Evolutionary conservation across 1,140 invertebrate genomes (phyloP).

Genomic region (Colletes gigas): DNA sequence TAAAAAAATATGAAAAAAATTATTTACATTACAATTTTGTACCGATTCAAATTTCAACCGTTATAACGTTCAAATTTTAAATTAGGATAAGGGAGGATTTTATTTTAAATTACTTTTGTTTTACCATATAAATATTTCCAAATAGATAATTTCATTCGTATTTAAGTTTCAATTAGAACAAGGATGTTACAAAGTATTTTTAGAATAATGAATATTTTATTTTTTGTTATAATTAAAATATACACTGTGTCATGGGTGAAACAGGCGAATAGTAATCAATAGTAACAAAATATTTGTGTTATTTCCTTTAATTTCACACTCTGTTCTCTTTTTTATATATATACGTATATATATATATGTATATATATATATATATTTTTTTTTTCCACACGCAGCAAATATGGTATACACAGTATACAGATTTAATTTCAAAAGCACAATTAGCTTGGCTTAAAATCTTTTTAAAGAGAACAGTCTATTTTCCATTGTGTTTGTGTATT

Average conservation of each 20-base stretch:
- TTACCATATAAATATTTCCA: no score
- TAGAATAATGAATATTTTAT: conserved; percentile 70
- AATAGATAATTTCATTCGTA: not conserved
- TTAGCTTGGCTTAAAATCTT: conserved; percentile 73
- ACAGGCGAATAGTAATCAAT: conserved; percentile 81
- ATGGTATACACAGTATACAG: conserved; percentile 81
- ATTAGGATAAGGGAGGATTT: conserved; percentile 3
- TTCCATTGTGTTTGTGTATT: not conserved
- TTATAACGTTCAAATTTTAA: not conserved
- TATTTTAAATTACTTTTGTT: not conserved
- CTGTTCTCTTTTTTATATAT: conserved; percentile 54
- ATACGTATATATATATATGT: conserved; percentile 52
- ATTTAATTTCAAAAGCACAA: conserved; percentile 77
- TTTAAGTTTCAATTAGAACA: conserved; percentile 19
- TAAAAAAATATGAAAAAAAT: not conserved
- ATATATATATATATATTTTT: conserved; percentile 48
- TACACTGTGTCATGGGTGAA: conserved; percentile 81
- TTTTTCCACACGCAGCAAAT: conserved; percentile 73
- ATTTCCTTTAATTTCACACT: conserved; percentile 71
- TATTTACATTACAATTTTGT: not conserved
- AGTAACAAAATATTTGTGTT: conserved; percentile 81
- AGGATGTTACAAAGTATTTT: conserved; percentile 49
- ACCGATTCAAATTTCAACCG: not conserved
- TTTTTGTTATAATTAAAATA: conserved; percentile 82
- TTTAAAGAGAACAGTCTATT: conserved; percentile 31